Evolutionary conservation across 2,797 vertebrate species (phyloP).

Genomic region (Cercopithecus petaurista): DNA sequence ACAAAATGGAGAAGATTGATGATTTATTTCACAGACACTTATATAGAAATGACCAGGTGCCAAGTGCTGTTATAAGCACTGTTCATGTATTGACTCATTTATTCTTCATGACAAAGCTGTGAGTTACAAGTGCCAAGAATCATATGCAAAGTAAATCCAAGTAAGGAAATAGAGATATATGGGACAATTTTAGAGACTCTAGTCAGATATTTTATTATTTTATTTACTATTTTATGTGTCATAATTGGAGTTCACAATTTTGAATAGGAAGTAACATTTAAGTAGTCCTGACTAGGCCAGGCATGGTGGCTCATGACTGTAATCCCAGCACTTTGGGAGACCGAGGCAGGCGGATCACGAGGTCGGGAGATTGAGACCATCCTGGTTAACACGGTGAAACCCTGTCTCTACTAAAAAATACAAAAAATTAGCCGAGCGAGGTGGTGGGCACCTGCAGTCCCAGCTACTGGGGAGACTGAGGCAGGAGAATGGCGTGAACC

Average conservation of each 20-base stretch:
- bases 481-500: no score
- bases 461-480: no score
- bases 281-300: neutral
- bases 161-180: neutral
- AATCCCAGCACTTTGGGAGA: no score
- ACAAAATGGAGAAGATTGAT: neutral
- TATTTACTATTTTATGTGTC: neutral
- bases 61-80: neutral
- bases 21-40: slow-evolving; percentile 1
- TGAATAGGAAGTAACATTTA: neutral
- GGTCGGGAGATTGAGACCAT: no score
- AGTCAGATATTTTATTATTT: neutral
- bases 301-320: no score
- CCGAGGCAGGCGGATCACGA: no score
- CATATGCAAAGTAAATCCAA: neutral
- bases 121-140: neutral
- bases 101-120: neutral
- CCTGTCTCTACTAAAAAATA: no score
- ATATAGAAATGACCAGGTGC: neutral
- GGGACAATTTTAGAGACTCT: neutral
- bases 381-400: no score
- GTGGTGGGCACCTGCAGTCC: no score
- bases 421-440: no score
- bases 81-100: neutral
- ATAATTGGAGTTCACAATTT: neutral